These are phyloP conservation scores for Esperia sulphurella DNA, from an alignment of 2,888 invertebrate species.

Conservation along the genomic window DNA sequence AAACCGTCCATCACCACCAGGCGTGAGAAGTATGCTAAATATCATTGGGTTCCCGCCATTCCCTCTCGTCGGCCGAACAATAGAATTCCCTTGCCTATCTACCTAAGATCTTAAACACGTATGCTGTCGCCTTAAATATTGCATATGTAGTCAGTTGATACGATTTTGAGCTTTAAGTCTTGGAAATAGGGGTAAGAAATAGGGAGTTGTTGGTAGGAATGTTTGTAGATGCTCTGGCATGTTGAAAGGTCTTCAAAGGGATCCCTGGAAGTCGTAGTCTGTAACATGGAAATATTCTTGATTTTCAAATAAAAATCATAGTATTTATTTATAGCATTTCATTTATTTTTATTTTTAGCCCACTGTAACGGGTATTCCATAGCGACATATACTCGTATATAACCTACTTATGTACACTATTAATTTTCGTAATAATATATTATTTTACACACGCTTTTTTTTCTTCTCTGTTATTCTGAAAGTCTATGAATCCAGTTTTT, in stretches of 20 bases:
- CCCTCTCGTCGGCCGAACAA: conserved; percentile 6
- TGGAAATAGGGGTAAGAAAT: not conserved
- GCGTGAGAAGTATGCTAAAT: conserved; percentile 10
- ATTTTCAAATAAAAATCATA: no score
- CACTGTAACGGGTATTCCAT: no score
- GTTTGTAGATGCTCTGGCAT: not conserved
- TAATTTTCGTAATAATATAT: no score
- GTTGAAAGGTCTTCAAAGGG: not conserved
- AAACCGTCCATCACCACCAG: not conserved
- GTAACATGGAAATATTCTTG: no score
- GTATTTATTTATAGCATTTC: no score
- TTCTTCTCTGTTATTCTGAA: no score
- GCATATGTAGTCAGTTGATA: not conserved
- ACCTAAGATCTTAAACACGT: conserved; percentile 1
- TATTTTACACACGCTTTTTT: no score
- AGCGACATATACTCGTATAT: no score
- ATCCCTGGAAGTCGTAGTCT: no score
- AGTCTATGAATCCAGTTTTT: no score
- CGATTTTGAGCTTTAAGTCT: not conserved
- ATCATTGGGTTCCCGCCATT: not conserved
- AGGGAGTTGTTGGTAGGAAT: not conserved
- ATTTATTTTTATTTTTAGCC: no score
- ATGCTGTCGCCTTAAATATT: not conserved
- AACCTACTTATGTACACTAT: no score
- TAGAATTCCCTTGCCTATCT: conserved; percentile 8